These are phyloP conservation scores for Cricetomys ansorgei DNA, from an alignment of 2,113 vertebrate genomes.

Conservation along the genomic window DNA sequence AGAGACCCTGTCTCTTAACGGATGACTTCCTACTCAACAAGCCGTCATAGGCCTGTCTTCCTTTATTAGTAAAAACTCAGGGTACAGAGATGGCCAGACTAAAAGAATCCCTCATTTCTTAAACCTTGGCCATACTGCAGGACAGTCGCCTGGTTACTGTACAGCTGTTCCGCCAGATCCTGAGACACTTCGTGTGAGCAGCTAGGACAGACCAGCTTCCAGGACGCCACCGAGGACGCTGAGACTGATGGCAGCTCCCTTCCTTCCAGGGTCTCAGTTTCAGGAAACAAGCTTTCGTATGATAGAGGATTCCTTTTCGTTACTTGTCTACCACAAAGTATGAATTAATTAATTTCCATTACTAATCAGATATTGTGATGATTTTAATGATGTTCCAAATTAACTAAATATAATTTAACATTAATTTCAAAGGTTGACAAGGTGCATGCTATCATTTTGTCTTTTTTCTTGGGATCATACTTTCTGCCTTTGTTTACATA, in stretches of 20 bases:
- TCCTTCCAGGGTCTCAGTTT: background rate
- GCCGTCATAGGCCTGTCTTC: background rate
- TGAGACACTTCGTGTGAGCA: background rate
- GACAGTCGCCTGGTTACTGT: background rate
- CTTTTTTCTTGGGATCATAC: background rate
- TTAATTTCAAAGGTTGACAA: conserved; percentile 2
- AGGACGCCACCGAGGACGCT: background rate
- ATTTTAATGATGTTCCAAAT: conserved; percentile 18
- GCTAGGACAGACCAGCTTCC: background rate
- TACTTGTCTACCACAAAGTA: background rate
- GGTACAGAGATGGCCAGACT: background rate
- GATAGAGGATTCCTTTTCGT: background rate
- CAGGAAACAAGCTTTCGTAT: background rate
- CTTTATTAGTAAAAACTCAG: background rate
- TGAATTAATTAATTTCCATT: background rate
- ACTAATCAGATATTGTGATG: background rate
- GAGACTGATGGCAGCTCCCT: background rate
- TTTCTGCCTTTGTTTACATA: conserved; percentile 29
- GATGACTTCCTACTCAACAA: background rate
- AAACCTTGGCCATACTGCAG: background rate
- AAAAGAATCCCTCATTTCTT: background rate
- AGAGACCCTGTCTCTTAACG: background rate
- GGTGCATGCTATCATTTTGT: background rate
- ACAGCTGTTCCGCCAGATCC: background rate
- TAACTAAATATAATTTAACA: background rate